Conservation (phyloP, 2,113 vertebrate species). For the Agapornis roseicollis region DNA sequence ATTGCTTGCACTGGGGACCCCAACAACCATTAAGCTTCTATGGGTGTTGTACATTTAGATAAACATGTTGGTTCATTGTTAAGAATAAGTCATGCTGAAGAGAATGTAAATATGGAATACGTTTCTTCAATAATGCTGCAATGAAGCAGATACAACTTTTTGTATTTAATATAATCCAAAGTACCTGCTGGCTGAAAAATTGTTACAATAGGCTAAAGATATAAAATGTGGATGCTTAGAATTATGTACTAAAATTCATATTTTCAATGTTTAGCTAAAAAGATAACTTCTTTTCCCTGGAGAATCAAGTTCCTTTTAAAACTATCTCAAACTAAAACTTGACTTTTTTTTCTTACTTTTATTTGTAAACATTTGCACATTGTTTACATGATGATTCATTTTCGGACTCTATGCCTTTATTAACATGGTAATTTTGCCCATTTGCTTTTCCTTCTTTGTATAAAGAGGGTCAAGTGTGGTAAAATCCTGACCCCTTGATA, state of each 20-base stretch:
- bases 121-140: background rate
- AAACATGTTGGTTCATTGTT: background rate
- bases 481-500: background rate
- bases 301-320: background rate
- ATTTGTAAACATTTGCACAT: background rate
- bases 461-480: background rate
- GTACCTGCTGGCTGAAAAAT: background rate
- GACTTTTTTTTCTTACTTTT: background rate
- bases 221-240: background rate
- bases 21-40: background rate
- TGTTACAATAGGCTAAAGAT: background rate
- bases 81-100: background rate
- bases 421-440: background rate
- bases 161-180: background rate
- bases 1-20: background rate
- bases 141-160: background rate
- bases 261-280: background rate
- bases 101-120: background rate
- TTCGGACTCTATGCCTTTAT: background rate
- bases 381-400: background rate
- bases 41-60: background rate
- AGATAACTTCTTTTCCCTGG: background rate
- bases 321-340: background rate
- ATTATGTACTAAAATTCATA: background rate
- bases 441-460: background rate